Percentiles rank a stretch among this genome's conserved stretches.
Evolutionary conservation across 2,888 invertebrate species (phyloP).

Genomic region (Leptogaster cylindrica): DNA sequence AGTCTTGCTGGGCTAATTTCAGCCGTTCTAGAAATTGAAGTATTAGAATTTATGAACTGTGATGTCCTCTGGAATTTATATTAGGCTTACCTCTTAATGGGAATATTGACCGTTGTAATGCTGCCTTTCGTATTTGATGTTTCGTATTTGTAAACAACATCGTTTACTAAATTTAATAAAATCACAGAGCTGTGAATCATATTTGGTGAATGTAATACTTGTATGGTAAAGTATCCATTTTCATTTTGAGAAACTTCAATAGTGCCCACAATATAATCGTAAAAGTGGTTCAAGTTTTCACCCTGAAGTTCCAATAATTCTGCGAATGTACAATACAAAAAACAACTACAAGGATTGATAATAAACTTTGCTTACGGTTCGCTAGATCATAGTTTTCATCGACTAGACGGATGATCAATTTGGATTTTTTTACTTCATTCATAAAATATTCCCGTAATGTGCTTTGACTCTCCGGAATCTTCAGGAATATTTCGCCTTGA

Average conservation of each 20-base stretch:
- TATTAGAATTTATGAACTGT: too few relatives aligned
- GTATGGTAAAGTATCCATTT: constrained; percentile 43
- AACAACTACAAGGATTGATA: background rate
- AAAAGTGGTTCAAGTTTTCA: constrained; percentile 55
- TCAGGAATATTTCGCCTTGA: constrained; percentile 32
- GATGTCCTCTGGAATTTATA: too few relatives aligned
- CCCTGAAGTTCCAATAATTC: constrained; percentile 54
- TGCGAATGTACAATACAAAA: constrained; percentile 39
- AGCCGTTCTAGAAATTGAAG: constrained; percentile 22
- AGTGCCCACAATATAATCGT: constrained; percentile 56
- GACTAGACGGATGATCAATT: constrained; percentile 14
- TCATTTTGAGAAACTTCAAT: constrained; percentile 50
- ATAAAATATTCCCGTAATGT: constrained; percentile 16
- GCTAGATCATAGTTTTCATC: constrained; percentile 3
- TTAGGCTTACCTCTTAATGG: constrained; percentile 52
- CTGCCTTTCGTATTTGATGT: constrained; percentile 43
- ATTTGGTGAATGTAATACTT: constrained; percentile 61
- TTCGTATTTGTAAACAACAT: constrained; percentile 60
- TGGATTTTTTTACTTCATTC: constrained; percentile 17
- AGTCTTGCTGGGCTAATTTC: constrained; percentile 55
- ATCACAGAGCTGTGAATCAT: constrained; percentile 65
- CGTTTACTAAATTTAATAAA: constrained; percentile 64
- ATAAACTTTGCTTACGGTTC: constrained; percentile 26
- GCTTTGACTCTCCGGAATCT: constrained; percentile 15
- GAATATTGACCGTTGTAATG: constrained; percentile 55